Conservation (phyloP, 30 jellyfish, hydroid and myxozoan genomes). For the Aurelia coerulea region DNA sequence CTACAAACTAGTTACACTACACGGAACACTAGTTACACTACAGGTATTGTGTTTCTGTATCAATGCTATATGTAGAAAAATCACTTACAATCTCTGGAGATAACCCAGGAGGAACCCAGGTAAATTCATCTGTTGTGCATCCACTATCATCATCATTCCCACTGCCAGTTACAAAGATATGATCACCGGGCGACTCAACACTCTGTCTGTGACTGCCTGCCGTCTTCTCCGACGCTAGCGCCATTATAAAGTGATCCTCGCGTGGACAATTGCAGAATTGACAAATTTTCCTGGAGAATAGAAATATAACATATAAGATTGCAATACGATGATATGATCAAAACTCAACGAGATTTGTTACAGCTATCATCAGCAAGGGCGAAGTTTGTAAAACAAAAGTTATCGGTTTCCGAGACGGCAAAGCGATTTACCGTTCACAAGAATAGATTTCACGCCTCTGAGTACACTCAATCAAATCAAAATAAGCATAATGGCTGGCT, state of each 20-base stretch:
- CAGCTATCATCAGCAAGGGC: too few relatives aligned
- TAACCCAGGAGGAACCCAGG: constrained; percentile 98
- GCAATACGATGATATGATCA: too few relatives aligned
- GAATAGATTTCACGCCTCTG: too few relatives aligned
- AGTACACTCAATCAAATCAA: too few relatives aligned
- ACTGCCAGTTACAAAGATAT: constrained; percentile 33
- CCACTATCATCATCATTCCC: constrained; percentile 99
- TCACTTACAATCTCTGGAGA: constrained; percentile 76
- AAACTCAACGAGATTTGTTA: too few relatives aligned
- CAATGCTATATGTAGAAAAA: not conserved
- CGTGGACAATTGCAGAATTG: constrained; percentile 92
- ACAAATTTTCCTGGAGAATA: constrained; percentile 79
- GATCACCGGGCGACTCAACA: constrained; percentile 43
- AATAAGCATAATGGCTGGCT: too few relatives aligned
- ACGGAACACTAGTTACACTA: too few relatives aligned
- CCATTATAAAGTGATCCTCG: constrained; percentile 91
- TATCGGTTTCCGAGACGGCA: too few relatives aligned
- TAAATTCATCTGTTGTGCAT: constrained; percentile 94
- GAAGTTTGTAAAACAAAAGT: too few relatives aligned
- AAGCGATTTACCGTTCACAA: too few relatives aligned
- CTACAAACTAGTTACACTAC: too few relatives aligned
- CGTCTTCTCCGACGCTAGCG: constrained; percentile 59
- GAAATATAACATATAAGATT: not conserved
- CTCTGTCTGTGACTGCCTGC: constrained; percentile 45
- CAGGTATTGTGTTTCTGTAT: too few relatives aligned